Base-by-base conservation (phyloP, 2,888 invertebrate species). In the Thymelicus lineola region DNA sequence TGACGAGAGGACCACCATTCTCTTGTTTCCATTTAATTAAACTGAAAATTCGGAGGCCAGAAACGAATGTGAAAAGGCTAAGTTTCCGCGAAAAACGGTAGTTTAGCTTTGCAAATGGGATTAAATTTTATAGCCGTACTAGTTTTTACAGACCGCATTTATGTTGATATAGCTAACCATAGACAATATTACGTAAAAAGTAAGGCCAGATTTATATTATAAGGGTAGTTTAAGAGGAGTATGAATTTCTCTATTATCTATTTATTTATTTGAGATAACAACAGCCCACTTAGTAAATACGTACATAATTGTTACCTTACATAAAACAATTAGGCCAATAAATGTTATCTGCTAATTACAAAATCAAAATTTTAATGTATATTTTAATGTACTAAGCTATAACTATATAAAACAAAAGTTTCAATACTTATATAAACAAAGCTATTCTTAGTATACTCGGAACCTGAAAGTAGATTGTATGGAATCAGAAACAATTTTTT, bases 1-100 rank as follows among this genome's bases (percentile, higher is more conserved):
- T 86, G 87, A 86, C 80, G 82, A 81, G 81, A 79, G 83, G 77
- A 81, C 86, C 86, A 84, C 87, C 87, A 86, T 90, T 89, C 83
- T 77, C 87, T 85, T 91, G 91, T 91, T 90, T 90, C 87, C 86
- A 86, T 92, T 92, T 91, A 91, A 92, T 91, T 91, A 91, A 91
- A 88, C 86, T 85, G 82, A 80, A 85, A 88, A 87, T 87, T 85
- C 85, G 83, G 81, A 88, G 82, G 81, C 75, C 79, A 75, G 75
- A 78, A 81, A 77, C 79, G 79, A 80, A 80, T 80, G 75, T 76
- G 77, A 74, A 75, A 74, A 76, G 76, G 73, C 61, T 59, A 55
- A 61, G 42, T 64, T 65, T 57, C 60, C 67, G 60, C 60, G 46
- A 67, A 71, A 75, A 71, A 55, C 36, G 38, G 38, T 64, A 48